phyloP scores from a whole-genome alignment of 2,888 invertebrate genomes.

The Zootermopsis nevadensis region DNA sequence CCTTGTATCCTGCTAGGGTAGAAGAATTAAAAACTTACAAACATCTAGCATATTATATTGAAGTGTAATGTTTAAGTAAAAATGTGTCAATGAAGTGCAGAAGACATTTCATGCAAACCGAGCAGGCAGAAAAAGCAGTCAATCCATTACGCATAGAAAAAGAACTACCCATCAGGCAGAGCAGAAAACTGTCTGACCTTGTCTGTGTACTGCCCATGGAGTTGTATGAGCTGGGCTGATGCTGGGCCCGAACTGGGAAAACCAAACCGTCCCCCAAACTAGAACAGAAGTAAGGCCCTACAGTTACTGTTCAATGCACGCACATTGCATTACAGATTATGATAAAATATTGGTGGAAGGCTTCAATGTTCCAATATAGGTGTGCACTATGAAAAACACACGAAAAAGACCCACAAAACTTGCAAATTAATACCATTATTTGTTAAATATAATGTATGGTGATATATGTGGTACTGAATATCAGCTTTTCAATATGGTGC shows the following conservation, averaged over 20 bases:
- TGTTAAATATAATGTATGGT: too few species aligned
- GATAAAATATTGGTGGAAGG: background rate
- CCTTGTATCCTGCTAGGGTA: too few species aligned
- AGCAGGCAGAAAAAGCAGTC: constrained; percentile 5
- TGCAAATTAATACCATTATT: too few species aligned
- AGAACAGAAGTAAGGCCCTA: constrained; percentile 61
- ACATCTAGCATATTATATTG: too few species aligned
- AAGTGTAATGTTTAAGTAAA: too few species aligned
- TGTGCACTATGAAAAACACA: background rate
- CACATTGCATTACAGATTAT: background rate
- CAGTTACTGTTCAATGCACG: background rate
- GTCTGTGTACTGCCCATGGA: constrained; percentile 89
- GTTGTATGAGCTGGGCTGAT: constrained; percentile 78
- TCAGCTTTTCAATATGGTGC: too few species aligned
- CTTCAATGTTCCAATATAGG: background rate
- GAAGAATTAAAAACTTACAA: too few species aligned
- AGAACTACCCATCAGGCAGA: constrained; percentile 13
- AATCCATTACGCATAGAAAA: background rate
- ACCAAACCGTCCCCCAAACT: constrained; percentile 92
- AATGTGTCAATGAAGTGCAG: background rate
- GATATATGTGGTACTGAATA: too few species aligned
- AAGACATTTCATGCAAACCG: constrained; percentile 1
- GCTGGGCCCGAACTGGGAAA: constrained; percentile 84
- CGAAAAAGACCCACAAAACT: too few species aligned
- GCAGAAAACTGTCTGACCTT: constrained; percentile 72